A percentile compares a stretch with the other conserved stretches of the same genome.
Conservation (phyloP, 2,888 invertebrate species). For the Nomada ferruginata region DNA sequence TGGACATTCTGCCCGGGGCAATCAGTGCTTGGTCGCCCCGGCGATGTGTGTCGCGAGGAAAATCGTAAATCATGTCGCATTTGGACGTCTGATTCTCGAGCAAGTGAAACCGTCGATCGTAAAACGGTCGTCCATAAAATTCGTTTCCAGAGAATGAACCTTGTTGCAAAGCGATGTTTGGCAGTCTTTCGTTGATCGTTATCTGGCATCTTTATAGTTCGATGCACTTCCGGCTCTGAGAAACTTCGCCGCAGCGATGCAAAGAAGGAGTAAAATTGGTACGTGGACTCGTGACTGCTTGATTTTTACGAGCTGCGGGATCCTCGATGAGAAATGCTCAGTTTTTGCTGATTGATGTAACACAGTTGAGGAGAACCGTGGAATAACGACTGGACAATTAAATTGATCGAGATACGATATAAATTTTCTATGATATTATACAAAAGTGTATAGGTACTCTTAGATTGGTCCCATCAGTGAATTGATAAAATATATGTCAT, state of each 20-base stretch:
- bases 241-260: background rate
- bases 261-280: background rate
- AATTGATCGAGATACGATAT: background rate
- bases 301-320: background rate
- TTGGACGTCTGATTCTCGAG: background rate
- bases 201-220: conserved; percentile 32
- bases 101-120: conserved; percentile 31
- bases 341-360: background rate
- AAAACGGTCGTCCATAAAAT: conserved; percentile 41
- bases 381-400: conserved; percentile 1
- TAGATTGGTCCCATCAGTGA: too few relatives aligned
- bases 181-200: conserved; percentile 33
- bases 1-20: background rate
- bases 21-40: background rate
- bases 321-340: background rate
- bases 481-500: too few relatives aligned
- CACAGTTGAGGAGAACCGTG: too few relatives aligned
- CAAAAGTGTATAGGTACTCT: background rate
- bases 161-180: conserved; percentile 28
- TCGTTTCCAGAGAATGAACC: conserved; percentile 6
- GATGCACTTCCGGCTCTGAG: conserved; percentile 7
- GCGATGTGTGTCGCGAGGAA: background rate
- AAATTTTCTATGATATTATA: background rate
- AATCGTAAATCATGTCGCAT: too few relatives aligned
- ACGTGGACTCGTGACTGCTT: background rate